Evolutionary conservation across 2,797 vertebrate species (phyloP).

Genomic region (Enteromius argenteus): DNA sequence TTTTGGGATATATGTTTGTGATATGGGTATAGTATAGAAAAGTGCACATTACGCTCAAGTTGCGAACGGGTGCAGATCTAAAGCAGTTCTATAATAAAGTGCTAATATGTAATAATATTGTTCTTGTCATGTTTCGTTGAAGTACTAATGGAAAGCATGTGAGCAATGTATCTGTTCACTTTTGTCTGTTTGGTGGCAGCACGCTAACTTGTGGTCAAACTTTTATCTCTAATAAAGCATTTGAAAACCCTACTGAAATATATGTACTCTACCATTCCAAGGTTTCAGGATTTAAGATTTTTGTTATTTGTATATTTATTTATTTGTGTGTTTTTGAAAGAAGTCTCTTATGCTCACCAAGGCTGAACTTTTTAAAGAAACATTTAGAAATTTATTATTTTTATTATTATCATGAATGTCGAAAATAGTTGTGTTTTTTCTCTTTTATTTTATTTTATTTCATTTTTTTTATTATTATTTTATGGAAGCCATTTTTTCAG

Average conservation of each 20-base stretch:
- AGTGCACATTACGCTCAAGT: not conserved
- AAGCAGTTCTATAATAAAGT: not conserved
- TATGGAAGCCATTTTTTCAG: not conserved
- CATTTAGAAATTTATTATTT: not conserved
- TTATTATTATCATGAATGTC: not conserved
- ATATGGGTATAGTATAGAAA: not conserved
- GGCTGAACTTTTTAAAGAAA: not conserved
- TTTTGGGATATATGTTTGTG: not conserved
- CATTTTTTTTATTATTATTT: not conserved
- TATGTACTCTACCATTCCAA: not conserved
- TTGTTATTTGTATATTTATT: not conserved
- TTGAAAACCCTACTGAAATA: not conserved
- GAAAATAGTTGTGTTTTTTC: not conserved
- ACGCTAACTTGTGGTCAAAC: not conserved
- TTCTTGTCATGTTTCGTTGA: not conserved
- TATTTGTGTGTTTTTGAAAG: not conserved
- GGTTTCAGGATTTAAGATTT: not conserved
- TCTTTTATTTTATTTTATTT: not conserved
- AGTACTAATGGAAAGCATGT: not conserved
- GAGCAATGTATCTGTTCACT: not conserved
- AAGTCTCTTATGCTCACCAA: not conserved
- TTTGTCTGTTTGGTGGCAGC: not conserved
- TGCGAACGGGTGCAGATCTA: not conserved
- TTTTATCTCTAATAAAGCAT: not conserved
- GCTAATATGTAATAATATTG: not conserved